Evolutionary conservation across 2,113 vertebrate genomes (phyloP), one percentile per base, ranked within the genome.

Genomic region (Hyla sarda): DNA sequence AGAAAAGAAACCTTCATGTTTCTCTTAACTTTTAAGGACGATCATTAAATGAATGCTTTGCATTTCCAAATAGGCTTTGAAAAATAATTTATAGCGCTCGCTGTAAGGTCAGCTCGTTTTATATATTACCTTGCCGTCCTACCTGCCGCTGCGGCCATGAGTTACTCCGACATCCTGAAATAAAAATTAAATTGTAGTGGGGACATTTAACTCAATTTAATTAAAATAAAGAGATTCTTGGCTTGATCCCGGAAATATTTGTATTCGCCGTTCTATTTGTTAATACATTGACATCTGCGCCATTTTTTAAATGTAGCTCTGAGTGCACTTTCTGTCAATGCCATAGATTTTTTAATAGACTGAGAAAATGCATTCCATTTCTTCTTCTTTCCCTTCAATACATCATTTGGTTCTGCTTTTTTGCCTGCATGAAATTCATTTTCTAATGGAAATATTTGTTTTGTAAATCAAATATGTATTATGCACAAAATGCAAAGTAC

Each of bases 391-490:
- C 96, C 96, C 98, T 99, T 98, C 97, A 98, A 99, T 98, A 99
- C 97, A 99, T 99, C 97, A 99, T 97, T 99, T 97, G 97, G 97
- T 98, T 99, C 98, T 99, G 97, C 97, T 96, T 98, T 95, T 98
- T 98, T 97, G 96, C 97, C 95, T 95, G 96, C 98, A 98, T 98
- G 97, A 99, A 99, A 99, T 99, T 99, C 98, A 99, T 99, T 99
- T 99, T 99, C 97, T 99, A 99, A 99, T 99, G 98, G 98, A 99
- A 99, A 99, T 99, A 99, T 99, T 99, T 99, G 98, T 99, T 99
- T 99, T 99, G 98, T 99, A 99, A 99, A 99, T 99, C 97, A 99
- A 99, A 99, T 99, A 99, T 99, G 98, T 98, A 99, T 99, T 99
- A 99, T 99, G 98, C 98, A 99, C 97, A 98, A 98, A 99, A 99